Conservation (phyloP, 2,113 vertebrate genomes). For the Dryoscopus gambensis region DNA sequence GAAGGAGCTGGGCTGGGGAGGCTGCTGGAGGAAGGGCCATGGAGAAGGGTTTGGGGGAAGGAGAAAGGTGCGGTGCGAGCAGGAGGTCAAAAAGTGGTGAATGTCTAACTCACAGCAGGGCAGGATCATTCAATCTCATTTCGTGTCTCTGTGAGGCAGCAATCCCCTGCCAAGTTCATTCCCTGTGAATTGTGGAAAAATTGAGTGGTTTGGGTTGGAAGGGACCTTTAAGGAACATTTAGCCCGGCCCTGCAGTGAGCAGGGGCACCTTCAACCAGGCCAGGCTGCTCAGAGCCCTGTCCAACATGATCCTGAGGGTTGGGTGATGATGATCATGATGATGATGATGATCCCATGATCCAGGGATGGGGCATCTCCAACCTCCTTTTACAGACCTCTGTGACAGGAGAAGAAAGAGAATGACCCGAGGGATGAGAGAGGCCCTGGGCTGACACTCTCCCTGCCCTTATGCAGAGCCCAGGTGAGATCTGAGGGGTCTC, state of each 20-base stretch:
- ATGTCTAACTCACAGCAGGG: background rate
- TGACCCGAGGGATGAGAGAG: background rate
- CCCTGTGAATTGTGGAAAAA: background rate
- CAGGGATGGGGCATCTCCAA: background rate
- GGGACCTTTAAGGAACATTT: background rate
- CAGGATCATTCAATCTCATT: background rate
- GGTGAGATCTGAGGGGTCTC: background rate
- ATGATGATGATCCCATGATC: too few species aligned
- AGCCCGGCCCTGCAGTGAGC: background rate
- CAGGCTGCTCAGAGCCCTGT: background rate
- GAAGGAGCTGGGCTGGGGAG: background rate
- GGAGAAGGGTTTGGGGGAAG: background rate
- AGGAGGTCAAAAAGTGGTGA: background rate
- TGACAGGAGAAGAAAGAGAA: background rate
- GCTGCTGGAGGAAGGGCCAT: background rate
- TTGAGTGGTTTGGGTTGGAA: background rate
- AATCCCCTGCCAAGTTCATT: background rate
- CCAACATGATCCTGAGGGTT: background rate
- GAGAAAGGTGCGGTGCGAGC: background rate
- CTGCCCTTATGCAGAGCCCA: background rate
- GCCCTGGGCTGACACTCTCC: background rate
- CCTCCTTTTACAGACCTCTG: background rate
- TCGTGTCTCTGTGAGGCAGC: accelerated
- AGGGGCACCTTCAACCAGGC: background rate
- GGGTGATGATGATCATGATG: too few species aligned